Base-by-base conservation (phyloP, 2,888 invertebrate genomes). In the Nasonia oneida region DNA sequence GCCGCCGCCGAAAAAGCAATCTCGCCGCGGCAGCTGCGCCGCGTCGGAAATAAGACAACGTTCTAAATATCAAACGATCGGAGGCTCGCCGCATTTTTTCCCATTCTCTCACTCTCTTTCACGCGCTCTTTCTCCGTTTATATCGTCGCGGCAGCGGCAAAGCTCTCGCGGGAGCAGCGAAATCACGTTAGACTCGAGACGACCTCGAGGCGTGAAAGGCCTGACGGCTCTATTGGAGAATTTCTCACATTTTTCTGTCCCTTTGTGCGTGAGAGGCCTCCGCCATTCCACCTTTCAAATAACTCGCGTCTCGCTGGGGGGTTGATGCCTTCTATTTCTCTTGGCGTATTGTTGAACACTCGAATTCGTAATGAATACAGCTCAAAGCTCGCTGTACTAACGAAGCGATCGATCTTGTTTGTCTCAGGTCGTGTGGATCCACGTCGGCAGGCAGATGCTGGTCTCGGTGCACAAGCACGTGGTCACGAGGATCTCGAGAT, bases 371-470 rank as follows among this genome's bases (percentile, higher is more conserved):
- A 37, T 37, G 37, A 37, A 37, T 37, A 37, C 4, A 4, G 37
- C 37, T 37, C 37, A 37, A 3, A 37, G 37, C 57, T 77, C 77
- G 18, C 64, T 78, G 2, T 78, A n/a, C 14, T 6, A 61, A 39
- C 39, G n/a, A 15, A 73, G 2, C 8, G n/a, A 37, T 42, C 8
- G 12, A 39, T 10, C 10, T 75, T 74, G 29, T 37, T 47, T 84
- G 29, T 92, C 91, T 39, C 94, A 98, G 98, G 98, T 98, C 91
- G 98, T 98, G 88, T 98, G 98, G 98, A 97, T 98, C 91, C 98
- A 98, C 94, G 98, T 98, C 92, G 98, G 98, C 94, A 96, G 98
- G 79, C 97, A 98, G 94, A 98, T 98, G 97, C 97, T 98, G 91
- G 95, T 98, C 89, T 98, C 98, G 71, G 97, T 98, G 92, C 98